A percentile compares a stretch with the other conserved stretches of the same genome.
Conservation (phyloP, 1,140 invertebrate species). For the Sweltsa coloradensis region DNA sequence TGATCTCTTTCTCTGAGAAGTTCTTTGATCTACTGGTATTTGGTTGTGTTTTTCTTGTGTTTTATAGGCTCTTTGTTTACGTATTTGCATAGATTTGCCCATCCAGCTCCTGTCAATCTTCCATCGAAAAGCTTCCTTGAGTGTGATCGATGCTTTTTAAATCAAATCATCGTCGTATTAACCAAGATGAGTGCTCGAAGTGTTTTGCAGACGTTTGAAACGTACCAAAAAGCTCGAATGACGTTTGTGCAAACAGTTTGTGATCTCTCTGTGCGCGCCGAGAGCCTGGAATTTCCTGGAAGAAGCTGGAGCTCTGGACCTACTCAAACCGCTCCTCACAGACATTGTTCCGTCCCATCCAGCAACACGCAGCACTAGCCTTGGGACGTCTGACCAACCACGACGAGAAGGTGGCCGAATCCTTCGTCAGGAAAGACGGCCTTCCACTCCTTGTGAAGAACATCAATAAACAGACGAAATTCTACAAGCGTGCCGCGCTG, state of each 20-base stretch:
- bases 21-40: too few species aligned
- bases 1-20: too few species aligned
- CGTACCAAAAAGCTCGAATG: slow-evolving; percentile 61
- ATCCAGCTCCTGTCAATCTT: too few species aligned
- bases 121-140: too few species aligned
- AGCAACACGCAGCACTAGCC: slow-evolving; percentile 59
- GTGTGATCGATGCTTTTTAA: too few species aligned
- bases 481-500: slow-evolving; percentile 54
- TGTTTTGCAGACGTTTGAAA: too few species aligned
- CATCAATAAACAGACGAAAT: slow-evolving; percentile 51
- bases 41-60: too few species aligned
- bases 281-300: slow-evolving; percentile 61
- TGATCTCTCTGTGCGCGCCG: slow-evolving; percentile 52
- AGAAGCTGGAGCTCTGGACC: slow-evolving; percentile 48
- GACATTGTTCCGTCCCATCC: slow-evolving; percentile 59
- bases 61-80: too few species aligned
- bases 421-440: slow-evolving; percentile 37
- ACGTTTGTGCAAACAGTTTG: slow-evolving; percentile 62
- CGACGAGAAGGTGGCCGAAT: slow-evolving; percentile 37
- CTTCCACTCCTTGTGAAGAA: slow-evolving; percentile 39
- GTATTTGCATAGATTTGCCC: too few species aligned
- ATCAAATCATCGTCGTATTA: too few species aligned
- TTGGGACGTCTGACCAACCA: slow-evolving; percentile 56
- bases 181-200: too few species aligned
- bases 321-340: slow-evolving; percentile 54